Evolutionary conservation across 1,140 invertebrate species (phyloP).

Genomic region (Drosophila orosa): DNA sequence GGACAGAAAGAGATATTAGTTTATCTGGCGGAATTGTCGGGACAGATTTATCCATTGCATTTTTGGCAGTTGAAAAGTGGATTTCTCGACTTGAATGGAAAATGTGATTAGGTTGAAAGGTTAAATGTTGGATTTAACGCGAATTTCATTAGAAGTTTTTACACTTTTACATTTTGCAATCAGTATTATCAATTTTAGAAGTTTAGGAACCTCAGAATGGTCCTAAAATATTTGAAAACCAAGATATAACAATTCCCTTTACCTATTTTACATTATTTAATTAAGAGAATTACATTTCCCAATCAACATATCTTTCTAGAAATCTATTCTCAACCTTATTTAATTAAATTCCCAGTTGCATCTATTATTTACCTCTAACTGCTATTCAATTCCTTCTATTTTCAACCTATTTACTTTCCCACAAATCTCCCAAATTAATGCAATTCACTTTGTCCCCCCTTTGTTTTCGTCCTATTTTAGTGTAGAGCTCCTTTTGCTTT

Average conservation of each 20-base stretch:
- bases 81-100: slow-evolving; percentile 21
- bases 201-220: rapidly evolving
- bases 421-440: slow-evolving; percentile 17
- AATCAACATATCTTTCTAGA: background rate
- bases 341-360: background rate
- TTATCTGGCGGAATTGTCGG: slow-evolving; percentile 48
- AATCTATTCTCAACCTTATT: background rate
- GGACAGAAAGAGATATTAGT: slow-evolving; percentile 55
- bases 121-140: background rate
- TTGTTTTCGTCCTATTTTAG: slow-evolving; percentile 13
- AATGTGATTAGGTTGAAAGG: slow-evolving; percentile 10
- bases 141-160: background rate
- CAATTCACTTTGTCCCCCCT: slow-evolving; percentile 16
- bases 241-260: background rate
- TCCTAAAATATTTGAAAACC: too few relatives aligned
- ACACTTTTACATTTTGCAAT: too few relatives aligned
- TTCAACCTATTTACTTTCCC: background rate
- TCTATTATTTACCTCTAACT: background rate
- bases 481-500: background rate
- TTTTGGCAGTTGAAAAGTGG: slow-evolving; percentile 32
- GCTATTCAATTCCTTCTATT: background rate
- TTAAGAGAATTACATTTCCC: too few relatives aligned
- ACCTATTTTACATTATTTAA: background rate
- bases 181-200: too few relatives aligned
- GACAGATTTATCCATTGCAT: slow-evolving; percentile 36